These are phyloP conservation scores for Catocala nupta DNA, from an alignment of 2,888 invertebrate genomes.

Conservation along the genomic window DNA sequence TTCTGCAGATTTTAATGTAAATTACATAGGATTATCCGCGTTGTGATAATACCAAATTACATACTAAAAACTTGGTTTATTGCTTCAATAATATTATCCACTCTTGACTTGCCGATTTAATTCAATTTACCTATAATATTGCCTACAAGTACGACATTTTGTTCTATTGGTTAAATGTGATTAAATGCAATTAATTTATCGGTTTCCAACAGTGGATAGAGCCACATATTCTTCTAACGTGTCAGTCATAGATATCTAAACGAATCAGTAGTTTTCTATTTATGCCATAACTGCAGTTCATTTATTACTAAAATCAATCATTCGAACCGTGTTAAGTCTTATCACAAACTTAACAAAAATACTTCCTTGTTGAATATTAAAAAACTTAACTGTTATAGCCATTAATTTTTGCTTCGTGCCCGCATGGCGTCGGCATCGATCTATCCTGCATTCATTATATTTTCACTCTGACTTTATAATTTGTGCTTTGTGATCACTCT, in stretches of 20 bases:
- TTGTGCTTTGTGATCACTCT: constrained; percentile 44
- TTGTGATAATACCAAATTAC: constrained; percentile 36
- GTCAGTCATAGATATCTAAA: too few species aligned
- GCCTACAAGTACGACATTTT: too few species aligned
- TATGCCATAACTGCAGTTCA: too few species aligned
- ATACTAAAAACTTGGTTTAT: constrained; percentile 10
- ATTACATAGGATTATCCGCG: constrained; percentile 49
- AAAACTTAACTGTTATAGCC: constrained; percentile 39
- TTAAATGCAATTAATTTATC: too few species aligned
- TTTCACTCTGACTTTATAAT: constrained; percentile 61
- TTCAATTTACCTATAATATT: background rate
- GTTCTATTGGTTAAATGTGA: too few species aligned
- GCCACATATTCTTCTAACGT: too few species aligned
- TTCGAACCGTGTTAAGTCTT: background rate
- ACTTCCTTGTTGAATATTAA: constrained; percentile 20
- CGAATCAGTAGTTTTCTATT: too few species aligned
- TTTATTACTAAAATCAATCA: background rate
- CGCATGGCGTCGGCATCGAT: constrained; percentile 73
- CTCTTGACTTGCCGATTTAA: background rate
- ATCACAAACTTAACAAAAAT: background rate
- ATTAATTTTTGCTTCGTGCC: constrained; percentile 61
- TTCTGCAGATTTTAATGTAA: constrained; percentile 46
- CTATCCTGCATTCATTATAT: constrained; percentile 67
- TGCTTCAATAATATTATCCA: constrained; percentile 5
- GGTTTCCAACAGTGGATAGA: too few species aligned